Conservation (phyloP, 2,888 invertebrate species). For the Oegoconia quadripuncta region DNA sequence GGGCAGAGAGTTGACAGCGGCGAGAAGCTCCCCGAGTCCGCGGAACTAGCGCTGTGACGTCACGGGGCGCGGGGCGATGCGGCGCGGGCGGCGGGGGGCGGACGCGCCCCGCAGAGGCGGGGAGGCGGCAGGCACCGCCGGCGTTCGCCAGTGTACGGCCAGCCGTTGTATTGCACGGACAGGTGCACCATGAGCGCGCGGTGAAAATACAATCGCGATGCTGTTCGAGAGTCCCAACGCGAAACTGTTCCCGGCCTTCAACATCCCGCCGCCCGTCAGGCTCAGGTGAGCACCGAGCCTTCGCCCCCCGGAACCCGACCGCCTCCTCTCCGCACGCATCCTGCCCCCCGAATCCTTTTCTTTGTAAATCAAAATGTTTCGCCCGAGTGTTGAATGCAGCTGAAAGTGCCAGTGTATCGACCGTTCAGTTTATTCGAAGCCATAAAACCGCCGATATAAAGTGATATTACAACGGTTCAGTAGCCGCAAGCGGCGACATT, state of each 20-base stretch:
- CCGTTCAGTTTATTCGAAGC: slow-evolving; percentile 39
- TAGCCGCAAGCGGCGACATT: slow-evolving; percentile 38
- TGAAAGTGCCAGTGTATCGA: slow-evolving; percentile 43
- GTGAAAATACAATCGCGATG: slow-evolving; percentile 77
- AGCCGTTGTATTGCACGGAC: slow-evolving; percentile 53
- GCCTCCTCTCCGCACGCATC: slow-evolving; percentile 5
- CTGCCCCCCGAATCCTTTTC: not conserved
- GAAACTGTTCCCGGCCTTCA: slow-evolving; percentile 83
- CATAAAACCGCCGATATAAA: slow-evolving; percentile 49
- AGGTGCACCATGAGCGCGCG: slow-evolving; percentile 48
- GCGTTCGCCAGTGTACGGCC: slow-evolving; percentile 58
- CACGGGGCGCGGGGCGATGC: slow-evolving; percentile 10
- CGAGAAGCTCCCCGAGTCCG: slow-evolving; percentile 1
- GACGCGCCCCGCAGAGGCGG: slow-evolving; percentile 20
- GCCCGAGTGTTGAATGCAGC: not conserved
- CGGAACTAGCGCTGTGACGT: slow-evolving; percentile 12
- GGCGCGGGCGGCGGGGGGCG: slow-evolving; percentile 1
- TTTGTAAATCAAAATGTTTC: not conserved
- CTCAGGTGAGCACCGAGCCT: slow-evolving; percentile 63
- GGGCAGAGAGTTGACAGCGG: slow-evolving; percentile 16
- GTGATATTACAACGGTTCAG: slow-evolving; percentile 49
- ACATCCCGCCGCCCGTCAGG: slow-evolving; percentile 84
- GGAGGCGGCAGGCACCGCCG: slow-evolving; percentile 28
- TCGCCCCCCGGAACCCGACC: slow-evolving; percentile 24
- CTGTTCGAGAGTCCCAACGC: slow-evolving; percentile 86